phyloP scores from a whole-genome alignment of 2,888 invertebrate species.

The Sesia apiformis region DNA sequence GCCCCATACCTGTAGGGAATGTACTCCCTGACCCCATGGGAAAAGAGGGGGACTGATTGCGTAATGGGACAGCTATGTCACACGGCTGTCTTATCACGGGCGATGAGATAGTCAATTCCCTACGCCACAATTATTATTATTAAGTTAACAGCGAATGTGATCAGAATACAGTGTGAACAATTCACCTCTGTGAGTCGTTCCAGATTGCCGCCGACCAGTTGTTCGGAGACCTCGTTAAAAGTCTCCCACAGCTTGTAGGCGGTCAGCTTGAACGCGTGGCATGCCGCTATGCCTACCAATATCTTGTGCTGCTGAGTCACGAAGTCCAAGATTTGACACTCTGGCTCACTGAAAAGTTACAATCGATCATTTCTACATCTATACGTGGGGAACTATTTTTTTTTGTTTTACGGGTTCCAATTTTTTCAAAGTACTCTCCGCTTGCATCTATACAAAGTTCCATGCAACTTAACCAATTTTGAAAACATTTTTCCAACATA shows the following conservation, averaged over 20 bases:
- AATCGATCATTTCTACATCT: background rate
- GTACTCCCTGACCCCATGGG: no score
- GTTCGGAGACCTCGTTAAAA: conserved; percentile 36
- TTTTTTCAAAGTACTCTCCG: no score
- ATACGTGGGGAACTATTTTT: background rate
- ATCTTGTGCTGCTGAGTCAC: conserved; percentile 94
- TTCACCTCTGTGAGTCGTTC: conserved; percentile 48
- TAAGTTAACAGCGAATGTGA: no score
- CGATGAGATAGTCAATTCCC: no score
- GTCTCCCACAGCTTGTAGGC: conserved; percentile 42
- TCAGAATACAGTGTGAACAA: background rate
- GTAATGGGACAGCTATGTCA: no score
- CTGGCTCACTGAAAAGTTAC: conserved; percentile 50
- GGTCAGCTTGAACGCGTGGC: conserved; percentile 82
- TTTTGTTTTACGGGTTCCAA: no score
- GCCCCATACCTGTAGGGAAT: no score
- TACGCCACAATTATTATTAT: background rate
- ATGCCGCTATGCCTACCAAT: conserved; percentile 86
- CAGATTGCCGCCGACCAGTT: conserved; percentile 40
- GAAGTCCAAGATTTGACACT: conserved; percentile 93
- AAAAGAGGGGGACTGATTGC: no score
- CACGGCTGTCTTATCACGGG: no score
- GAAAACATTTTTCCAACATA: no score
- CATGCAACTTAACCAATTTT: no score
- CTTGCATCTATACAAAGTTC: no score